Evolutionary conservation across 2,797 vertebrate genomes (phyloP), one percentile per base, ranked within the genome.

Genomic region (Cryptoblepharus egeriae): DNA sequence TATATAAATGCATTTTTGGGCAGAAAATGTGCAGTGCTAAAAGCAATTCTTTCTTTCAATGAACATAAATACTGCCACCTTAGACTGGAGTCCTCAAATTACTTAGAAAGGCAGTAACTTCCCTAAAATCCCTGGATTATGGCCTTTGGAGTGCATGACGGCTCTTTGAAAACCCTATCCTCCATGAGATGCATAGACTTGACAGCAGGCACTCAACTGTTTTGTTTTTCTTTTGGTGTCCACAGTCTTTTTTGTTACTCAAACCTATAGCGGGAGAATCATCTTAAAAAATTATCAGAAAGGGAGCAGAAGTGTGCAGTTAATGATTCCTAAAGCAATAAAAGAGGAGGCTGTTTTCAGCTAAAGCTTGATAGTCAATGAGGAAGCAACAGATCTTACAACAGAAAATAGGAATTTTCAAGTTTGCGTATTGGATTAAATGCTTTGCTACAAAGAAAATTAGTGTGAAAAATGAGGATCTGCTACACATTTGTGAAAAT

Each of bases 291-390:
- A 83, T 91, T 94, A 88, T 92, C 90, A 89, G 78, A 73, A 72
- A 32, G 35, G 87, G 79, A 88, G 90, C 87, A 88, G 84, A 45
- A 0, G 65, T 80, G 84, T 88, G 68, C 63, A 90, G 92, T 94
- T 94, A 94, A 93, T 95, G 84, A 93, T 95, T 96, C 92, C 85
- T 87, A 88, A 92, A 92, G 89, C 89, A 88, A 88, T 93, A 85
- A 77, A 90, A 86, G 88, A 91, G 49, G 76, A 74, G 76, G 39
- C 78, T 85, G 39, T 92, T 93, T 91, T 90, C 49, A 90, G 72
- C 89, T 89, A 79, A 73, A 90, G 81, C 80, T 13, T 83, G 85
- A 91, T 90, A 91, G 91, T 93, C 88, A 81, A 84, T 71, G 77
- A 88, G 69, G 80, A 69, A 86, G 85, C 81, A 81, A 89, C 85